Evolutionary conservation across 2,888 invertebrate genomes (phyloP).

Genomic region (Microdon myrmicae): DNA sequence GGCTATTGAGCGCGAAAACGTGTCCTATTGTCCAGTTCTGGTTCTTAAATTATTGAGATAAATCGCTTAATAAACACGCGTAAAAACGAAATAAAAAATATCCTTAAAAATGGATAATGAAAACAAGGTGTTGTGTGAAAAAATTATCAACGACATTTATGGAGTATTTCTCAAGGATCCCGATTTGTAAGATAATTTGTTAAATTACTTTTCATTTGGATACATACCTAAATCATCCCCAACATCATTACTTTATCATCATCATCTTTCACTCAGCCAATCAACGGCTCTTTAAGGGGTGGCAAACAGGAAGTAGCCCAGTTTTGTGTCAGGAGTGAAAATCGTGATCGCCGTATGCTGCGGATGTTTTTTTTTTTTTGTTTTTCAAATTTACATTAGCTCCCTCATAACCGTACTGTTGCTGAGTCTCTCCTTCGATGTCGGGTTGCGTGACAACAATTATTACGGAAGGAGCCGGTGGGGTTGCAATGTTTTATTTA

Average conservation of each 20-base stretch:
- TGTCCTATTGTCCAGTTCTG: no score
- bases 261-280: constrained; percentile 2
- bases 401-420: constrained; percentile 11
- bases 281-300: constrained; percentile 1
- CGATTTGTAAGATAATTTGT: constrained; percentile 75
- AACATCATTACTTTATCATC: no score
- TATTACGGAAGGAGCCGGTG: no score
- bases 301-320: not conserved
- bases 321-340: constrained; percentile 7
- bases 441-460: no score
- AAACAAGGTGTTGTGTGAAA: constrained; percentile 79
- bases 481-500: no score
- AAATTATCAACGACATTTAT: constrained; percentile 82
- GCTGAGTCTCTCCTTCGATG: constrained; percentile 19
- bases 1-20: constrained; percentile 13
- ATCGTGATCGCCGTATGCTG: constrained; percentile 11
- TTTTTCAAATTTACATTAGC: constrained; percentile 3
- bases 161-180: constrained; percentile 78
- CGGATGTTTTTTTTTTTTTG: constrained; percentile 7
- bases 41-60: no score
- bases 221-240: constrained; percentile 16
- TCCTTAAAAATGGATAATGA: constrained; percentile 69
- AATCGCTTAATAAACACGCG: no score
- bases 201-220: constrained; percentile 32
- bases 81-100: not conserved